phyloP scores from a whole-genome alignment of 1,140 invertebrate genomes.

The Coptotermes formosanus region DNA sequence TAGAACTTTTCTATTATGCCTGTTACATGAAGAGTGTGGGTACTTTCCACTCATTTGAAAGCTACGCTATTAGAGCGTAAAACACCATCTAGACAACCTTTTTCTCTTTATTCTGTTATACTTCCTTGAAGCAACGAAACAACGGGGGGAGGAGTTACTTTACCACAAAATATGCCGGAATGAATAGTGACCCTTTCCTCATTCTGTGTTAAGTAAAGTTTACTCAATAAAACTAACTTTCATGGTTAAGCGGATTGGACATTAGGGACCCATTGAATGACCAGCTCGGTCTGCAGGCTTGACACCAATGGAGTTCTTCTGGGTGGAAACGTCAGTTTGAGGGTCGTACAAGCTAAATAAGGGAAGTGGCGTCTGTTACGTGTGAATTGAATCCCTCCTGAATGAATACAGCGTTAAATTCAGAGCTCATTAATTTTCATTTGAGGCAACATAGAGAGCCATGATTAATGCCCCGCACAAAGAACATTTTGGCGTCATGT shows the following conservation, averaged over 20 bases:
- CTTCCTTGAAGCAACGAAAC: too few relatives aligned
- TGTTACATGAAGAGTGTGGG: too few relatives aligned
- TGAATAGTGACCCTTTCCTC: not conserved
- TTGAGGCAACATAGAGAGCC: not conserved
- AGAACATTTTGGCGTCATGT: not conserved
- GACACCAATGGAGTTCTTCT: conserved; percentile 7
- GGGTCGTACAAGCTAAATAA: not conserved
- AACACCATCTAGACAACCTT: too few relatives aligned
- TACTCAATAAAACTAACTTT: not conserved
- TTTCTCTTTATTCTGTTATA: too few relatives aligned
- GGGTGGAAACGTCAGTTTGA: not conserved
- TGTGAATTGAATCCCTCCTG: not conserved
- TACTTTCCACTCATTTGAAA: too few relatives aligned
- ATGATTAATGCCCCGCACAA: not conserved
- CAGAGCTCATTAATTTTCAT: conserved; percentile 16
- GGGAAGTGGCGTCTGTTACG: not conserved
- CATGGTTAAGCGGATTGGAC: conserved; percentile 3
- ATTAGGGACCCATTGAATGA: conserved; percentile 13
- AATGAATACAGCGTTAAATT: not conserved
- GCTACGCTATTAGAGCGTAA: too few relatives aligned
- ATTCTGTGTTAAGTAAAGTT: not conserved
- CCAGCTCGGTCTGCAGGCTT: not conserved
- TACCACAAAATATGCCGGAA: not conserved
- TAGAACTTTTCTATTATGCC: too few relatives aligned
- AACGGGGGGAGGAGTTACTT: too few relatives aligned